phyloP scores from a whole-genome alignment of 2,797 vertebrate species.

The Bovichtus variegatus region DNA sequence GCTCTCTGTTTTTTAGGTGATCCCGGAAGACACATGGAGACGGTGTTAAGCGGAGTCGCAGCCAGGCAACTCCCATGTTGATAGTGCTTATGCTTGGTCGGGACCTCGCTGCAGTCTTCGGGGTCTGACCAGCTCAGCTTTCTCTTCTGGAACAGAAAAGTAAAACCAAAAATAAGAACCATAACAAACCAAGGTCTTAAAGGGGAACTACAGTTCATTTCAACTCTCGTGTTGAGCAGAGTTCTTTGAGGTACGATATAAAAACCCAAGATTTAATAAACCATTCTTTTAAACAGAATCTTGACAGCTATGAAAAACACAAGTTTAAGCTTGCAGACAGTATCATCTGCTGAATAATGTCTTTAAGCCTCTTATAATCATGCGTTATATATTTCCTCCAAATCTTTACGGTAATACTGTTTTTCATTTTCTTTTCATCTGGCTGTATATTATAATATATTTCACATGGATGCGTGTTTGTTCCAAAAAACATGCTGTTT shows the following conservation, averaged over 20 bases:
- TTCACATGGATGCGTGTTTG: not conserved
- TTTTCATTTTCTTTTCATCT: not conserved
- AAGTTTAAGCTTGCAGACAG: not conserved
- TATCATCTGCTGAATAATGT: not conserved
- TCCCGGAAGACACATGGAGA: slow-evolving; percentile 37
- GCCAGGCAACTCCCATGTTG: slow-evolving; percentile 38
- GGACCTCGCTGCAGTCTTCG: slow-evolving; percentile 35
- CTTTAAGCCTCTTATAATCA: not conserved
- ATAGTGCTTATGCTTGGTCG: slow-evolving; percentile 47
- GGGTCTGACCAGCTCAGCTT: slow-evolving; percentile 80
- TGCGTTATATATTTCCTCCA: not conserved
- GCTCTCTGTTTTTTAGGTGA: slow-evolving; percentile 29
- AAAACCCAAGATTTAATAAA: not conserved
- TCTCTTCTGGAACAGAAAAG: slow-evolving; percentile 75
- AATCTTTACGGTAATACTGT: not conserved
- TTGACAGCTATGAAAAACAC: not conserved
- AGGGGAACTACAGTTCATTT: not conserved
- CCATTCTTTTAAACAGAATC: not conserved
- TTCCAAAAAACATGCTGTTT: not conserved
- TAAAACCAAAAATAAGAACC: slow-evolving; percentile 40
- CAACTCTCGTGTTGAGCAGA: not conserved
- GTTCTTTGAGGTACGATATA: not conserved
- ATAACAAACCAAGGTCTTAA: slow-evolving; percentile 6
- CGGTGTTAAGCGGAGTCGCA: slow-evolving; percentile 22
- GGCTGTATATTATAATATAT: not conserved